Evolutionary conservation across 2,797 vertebrate species (phyloP), one percentile per base, ranked within the genome.

Genomic region (Argyrosomus regius): DNA sequence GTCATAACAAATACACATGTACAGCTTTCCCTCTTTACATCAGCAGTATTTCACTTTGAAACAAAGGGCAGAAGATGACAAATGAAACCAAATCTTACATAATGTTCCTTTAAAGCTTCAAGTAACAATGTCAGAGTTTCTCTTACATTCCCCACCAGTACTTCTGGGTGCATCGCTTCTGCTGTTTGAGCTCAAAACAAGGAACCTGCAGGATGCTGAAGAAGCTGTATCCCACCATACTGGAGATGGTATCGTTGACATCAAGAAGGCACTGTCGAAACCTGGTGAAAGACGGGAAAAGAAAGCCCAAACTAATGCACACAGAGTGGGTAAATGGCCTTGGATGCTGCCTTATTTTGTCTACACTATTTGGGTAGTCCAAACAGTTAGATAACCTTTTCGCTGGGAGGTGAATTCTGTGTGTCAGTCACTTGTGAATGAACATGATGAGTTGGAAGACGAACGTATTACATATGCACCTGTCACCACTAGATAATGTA

Each of bases 111-210:
- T 24, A 45, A 62, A 72, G 24, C 61, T 64, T 46, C 3, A 18
- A 41, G 58, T n/a, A 65, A 54, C 39, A 65, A 20, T 14, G 1
- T 46, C 39, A 69, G 63, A 6, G 41, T 72, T 72, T 85, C 52
- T 45, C 97, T 88, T 92, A 98, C 97, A 89, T 93, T 62, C 96
- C 96, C 96, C 96, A 96, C 97, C 96, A 97, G 91, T 94, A 89
- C 93, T 95, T 93, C 61, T 91, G 79, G 28, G 95, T 87, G 22
- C 98, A 98, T n/a, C 84, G 92, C 79, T 87, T 93, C 46, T 83
- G 91, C 24, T 92, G 89, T 65, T 94, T 91, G 83, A 98, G 89
- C 83, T 95, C 89, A 17, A 99, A 98, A 89, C 97, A 98, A 2
- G 96, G 96, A 20, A 95, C 70, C 72, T 91, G 94, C 76, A 98